Base-by-base conservation (phyloP, 2,888 invertebrate genomes). In the Hydrotaea cyrtoneurina region DNA sequence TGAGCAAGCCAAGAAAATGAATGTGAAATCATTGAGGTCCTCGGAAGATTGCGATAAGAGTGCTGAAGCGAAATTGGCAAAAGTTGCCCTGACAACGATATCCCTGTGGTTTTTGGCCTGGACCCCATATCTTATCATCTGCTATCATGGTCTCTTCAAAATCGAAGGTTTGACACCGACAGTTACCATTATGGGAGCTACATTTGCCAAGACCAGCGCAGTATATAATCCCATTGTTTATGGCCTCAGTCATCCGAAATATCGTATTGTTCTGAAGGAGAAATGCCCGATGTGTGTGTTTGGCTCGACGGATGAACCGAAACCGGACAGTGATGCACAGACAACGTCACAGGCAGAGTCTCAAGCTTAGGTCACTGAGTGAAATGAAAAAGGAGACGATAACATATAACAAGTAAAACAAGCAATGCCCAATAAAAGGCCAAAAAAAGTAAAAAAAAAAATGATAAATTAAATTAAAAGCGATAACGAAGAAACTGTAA, bases 71-170 rank as follows among this genome's bases (percentile, higher is more conserved):
- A 93, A 93, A 88, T 88, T 94, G 83, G 94, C 94, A n/a, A 94
- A 94, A 89, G 93, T 93, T 46, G 94, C 95, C 36, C 89, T 95
- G 87, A 94, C 93, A 80, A 94, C 94, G 79, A 94, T 95, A 86
- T 93, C 93, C 0, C 89, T 95, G 62, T 95, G 94, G 94, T 93
- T 94, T 86, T 90, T 94, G 87, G 94, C 95, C 5, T 95, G 95
- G 98, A 96, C 96, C 21, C 97, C 97, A 8, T 97, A 97, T 91
- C 93, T 97, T 87, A 94, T 96, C 73, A 96, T 97, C 89, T 96
- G 96, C 92, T 95, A 94, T 89, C 93, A 95, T 64, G 97, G 97
- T 69, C 94, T 97, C 85, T 96, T 97, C 89, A 95, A 96, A 88
- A 94, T 94, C 78, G 93, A 93, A 19, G 94, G 94, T 73, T 95